Evolutionary conservation across 2,888 invertebrate genomes (phyloP).

Genomic region (Eucera pruinosa): DNA sequence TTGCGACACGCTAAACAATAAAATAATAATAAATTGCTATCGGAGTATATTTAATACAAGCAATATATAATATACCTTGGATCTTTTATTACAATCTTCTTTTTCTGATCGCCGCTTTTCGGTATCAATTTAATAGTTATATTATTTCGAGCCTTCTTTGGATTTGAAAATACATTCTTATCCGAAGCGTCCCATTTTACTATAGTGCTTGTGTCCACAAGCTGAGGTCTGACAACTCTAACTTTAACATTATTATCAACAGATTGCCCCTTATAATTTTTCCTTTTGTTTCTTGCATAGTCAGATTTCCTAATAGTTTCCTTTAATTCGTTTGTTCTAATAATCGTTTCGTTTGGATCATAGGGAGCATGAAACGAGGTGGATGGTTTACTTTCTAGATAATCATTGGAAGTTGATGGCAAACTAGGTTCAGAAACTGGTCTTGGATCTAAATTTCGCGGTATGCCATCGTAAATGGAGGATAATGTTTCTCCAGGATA

Average conservation of each 20-base stretch:
- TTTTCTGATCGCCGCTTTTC: conserved; percentile 66
- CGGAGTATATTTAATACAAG: neutral
- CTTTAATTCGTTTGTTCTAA: conserved; percentile 29
- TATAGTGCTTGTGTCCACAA: conserved; percentile 76
- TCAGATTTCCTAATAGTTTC: conserved; percentile 17
- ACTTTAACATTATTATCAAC: conserved; percentile 65
- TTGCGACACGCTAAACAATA: conserved; percentile 67
- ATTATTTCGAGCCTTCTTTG: conserved; percentile 74
- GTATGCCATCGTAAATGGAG: conserved; percentile 74
- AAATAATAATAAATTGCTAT: conserved; percentile 19
- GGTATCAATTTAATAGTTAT: conserved; percentile 77
- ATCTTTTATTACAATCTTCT: conserved; percentile 77
- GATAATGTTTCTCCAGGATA: conserved; percentile 74
- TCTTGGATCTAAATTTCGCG: conserved; percentile 73
- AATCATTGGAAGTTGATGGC: conserved; percentile 54
- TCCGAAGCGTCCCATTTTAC: conserved; percentile 43
- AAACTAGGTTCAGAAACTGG: conserved; percentile 71
- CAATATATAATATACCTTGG: conserved; percentile 69
- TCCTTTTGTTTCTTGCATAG: conserved; percentile 59
- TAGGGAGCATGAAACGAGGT: conserved; percentile 63
- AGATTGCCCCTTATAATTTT: conserved; percentile 78
- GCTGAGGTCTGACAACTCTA: conserved; percentile 71
- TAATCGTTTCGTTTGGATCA: conserved; percentile 61
- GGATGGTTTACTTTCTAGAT: conserved; percentile 7
- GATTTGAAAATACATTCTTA: conserved; percentile 71